Base-by-base conservation (phyloP, 92 coral and sea anemone genomes). In the Siderastrea siderea region DNA sequence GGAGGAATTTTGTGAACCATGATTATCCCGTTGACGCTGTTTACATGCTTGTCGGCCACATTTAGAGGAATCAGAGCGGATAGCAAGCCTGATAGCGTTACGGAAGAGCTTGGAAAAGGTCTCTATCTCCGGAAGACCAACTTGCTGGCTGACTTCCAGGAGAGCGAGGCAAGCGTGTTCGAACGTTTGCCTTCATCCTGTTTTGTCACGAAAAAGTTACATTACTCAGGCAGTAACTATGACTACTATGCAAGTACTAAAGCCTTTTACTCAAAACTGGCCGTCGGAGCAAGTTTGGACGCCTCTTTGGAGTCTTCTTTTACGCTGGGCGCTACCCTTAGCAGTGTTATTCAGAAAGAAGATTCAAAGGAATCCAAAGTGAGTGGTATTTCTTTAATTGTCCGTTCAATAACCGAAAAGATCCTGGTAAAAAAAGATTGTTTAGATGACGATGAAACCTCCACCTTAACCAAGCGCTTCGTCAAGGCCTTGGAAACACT, bases 381-480 rank as follows among this genome's bases (percentile, higher is more conserved):
- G 2, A 88, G 74, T 43, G 91, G 91, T 71, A 74, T 74, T 16
- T 88, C 87, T 14, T 46, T 88, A 46, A 60, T 72, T 13, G 15
- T 88, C 9, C 71, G 46, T 1, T 43, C 79, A 3, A 61, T 70
- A 60, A 63, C 9, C 1, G 47, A 17, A 14, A 77, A 71, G 62
- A 68, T n/a, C 64, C 75, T 72, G 57, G 67, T 88, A 17, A 47
- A 63, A n/a, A 58, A 77, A 7, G 77, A 68, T 55, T 88, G 91
- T 49, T 70, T 71, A 43, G 10, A 66, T 7, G 47, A 72, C 55
- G 76, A 38, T 2, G 38, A 61, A 7, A 5, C n/a, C 67, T 61
- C 54, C 74, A n/a, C 10, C 7, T 75, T 88, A 1, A 65, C 53
- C 7, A 7, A 8, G 26, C 2, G 43, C 0, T 19, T 88, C 43